Percentiles rank a stretch among this genome's conserved stretches.
These are phyloP conservation scores for Entomobrya multifasciata DNA, from an alignment of 2,888 invertebrate species.

Conservation along the genomic window DNA sequence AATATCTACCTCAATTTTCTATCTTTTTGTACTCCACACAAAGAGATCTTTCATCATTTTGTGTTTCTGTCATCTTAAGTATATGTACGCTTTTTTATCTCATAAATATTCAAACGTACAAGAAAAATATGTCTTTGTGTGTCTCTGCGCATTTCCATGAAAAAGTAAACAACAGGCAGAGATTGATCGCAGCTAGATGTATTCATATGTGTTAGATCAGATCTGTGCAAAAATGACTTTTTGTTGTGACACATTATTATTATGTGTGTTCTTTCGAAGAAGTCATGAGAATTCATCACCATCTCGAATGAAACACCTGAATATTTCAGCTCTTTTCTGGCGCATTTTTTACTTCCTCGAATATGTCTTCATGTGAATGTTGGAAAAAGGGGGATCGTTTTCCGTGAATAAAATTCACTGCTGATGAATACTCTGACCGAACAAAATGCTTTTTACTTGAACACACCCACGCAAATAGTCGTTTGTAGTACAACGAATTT, in stretches of 20 bases:
- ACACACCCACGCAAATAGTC: too few relatives aligned
- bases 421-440: too few relatives aligned
- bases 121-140: too few relatives aligned
- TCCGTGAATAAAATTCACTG: too few relatives aligned
- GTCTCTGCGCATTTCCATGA: conserved; percentile 22
- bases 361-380: too few relatives aligned
- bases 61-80: conserved; percentile 28
- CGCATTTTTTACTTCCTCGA: not conserved
- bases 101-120: conserved; percentile 36
- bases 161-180: conserved; percentile 15
- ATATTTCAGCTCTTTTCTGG: not conserved
- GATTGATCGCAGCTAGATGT: not conserved
- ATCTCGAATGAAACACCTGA: conserved; percentile 16
- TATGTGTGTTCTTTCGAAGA: not conserved
- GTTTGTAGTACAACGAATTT: too few relatives aligned
- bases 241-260: not conserved
- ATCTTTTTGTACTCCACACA: not conserved
- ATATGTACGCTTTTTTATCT: too few relatives aligned
- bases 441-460: too few relatives aligned
- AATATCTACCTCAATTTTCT: not conserved
- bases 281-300: conserved; percentile 10
- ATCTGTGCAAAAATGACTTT: not conserved
- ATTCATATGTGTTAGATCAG: too few relatives aligned
- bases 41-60: conserved; percentile 33
- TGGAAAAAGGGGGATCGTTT: too few relatives aligned